Percentiles rank a stretch among this genome's conserved stretches.
Evolutionary conservation across 2,888 invertebrate genomes (phyloP).

Genomic region (Cenopis cana): DNA sequence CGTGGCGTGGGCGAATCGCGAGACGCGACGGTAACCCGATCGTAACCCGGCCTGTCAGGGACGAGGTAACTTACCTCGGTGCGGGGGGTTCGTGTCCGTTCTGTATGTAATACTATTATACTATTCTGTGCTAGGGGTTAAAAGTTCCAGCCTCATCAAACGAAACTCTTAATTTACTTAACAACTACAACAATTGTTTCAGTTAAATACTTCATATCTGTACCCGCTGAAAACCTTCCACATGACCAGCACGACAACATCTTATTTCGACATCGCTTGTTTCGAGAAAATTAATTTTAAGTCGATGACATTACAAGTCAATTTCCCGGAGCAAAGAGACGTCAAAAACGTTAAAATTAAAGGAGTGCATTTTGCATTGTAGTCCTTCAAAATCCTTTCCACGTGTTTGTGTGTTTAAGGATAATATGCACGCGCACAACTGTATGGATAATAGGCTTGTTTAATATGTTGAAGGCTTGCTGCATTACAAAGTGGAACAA

Average conservation of each 20-base stretch:
- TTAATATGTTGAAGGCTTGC: slow-evolving; percentile 32
- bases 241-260: neutral
- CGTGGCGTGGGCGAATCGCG: too few species aligned
- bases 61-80: too few species aligned
- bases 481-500: slow-evolving; percentile 30
- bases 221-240: neutral
- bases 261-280: neutral
- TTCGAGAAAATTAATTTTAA: neutral
- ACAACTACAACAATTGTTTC: neutral
- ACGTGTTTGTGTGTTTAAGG: slow-evolving; percentile 1
- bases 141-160: neutral
- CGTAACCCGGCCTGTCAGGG: too few species aligned
- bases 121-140: too few species aligned
- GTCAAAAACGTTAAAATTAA: neutral
- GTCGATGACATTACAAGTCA: neutral
- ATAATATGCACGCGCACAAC: slow-evolving; percentile 19
- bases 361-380: neutral
- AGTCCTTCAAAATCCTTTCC: neutral
- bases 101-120: too few species aligned
- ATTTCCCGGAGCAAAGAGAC: neutral
- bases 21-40: too few species aligned
- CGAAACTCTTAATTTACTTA: neutral
- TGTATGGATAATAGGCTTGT: slow-evolving; percentile 26
- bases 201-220: neutral
- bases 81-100: too few species aligned